Evolutionary conservation across 2,888 invertebrate genomes (phyloP).

Genomic region (Mimas tiliae): DNA sequence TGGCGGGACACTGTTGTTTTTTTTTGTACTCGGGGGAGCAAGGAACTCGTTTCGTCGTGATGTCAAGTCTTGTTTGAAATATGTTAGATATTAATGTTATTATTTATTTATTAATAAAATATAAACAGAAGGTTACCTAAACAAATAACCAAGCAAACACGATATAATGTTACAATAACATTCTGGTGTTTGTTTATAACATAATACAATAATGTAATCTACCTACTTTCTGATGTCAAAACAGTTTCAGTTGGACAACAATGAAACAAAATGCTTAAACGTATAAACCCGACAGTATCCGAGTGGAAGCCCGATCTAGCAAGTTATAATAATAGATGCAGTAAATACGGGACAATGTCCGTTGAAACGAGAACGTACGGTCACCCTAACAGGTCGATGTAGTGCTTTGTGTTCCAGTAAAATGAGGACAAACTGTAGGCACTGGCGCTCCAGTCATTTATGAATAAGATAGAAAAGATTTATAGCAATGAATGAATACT

Average conservation of each 20-base stretch:
- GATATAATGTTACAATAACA: neutral
- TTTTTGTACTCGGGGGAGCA: conserved; percentile 18
- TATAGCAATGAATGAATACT: conserved; percentile 72
- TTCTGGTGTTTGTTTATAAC: neutral
- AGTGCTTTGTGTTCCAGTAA: conserved; percentile 40
- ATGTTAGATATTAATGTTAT: conserved; percentile 5
- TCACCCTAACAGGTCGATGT: conserved; percentile 28
- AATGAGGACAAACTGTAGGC: conserved; percentile 50
- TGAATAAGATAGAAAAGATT: conserved; percentile 73
- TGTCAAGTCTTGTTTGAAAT: conserved; percentile 22
- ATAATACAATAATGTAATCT: neutral
- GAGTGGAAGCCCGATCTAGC: conserved; percentile 19
- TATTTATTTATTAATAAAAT: too few species aligned
- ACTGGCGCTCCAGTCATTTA: conserved; percentile 46
- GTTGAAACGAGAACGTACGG: conserved; percentile 26
- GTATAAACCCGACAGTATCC: neutral
- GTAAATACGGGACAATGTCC: conserved; percentile 34
- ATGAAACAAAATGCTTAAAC: conserved; percentile 5
- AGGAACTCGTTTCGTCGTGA: conserved; percentile 3
- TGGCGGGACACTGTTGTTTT: conserved; percentile 15
- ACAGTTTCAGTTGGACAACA: neutral
- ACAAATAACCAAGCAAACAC: neutral
- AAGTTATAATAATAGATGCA: conserved; percentile 26
- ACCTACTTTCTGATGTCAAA: neutral
- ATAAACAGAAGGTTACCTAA: neutral